phyloP scores from a whole-genome alignment of 1,140 invertebrate genomes.

The Neuroterus valhalla region DNA sequence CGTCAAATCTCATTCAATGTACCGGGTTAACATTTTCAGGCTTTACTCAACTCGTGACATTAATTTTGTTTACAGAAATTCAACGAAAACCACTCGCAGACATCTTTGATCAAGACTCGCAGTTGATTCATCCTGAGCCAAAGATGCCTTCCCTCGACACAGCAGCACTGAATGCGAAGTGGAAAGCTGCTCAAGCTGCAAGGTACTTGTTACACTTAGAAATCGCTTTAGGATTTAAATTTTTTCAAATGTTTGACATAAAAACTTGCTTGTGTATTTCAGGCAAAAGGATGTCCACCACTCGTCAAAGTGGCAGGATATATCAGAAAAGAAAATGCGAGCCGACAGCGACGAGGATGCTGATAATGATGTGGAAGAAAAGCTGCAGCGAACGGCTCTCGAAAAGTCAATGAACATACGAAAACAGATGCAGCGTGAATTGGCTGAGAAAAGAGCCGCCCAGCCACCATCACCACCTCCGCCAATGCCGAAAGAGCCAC shows the following conservation, averaged over 20 bases:
- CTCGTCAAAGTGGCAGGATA: slow-evolving; percentile 69
- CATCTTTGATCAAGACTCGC: slow-evolving; percentile 72
- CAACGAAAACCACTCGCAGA: slow-evolving; percentile 71
- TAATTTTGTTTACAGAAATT: slow-evolving; percentile 62
- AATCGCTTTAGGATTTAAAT: neutral
- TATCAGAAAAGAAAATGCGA: slow-evolving; percentile 60
- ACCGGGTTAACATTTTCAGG: too few relatives aligned
- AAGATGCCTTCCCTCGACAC: slow-evolving; percentile 70
- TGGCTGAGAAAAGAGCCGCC: slow-evolving; percentile 67
- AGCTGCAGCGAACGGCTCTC: slow-evolving; percentile 64
- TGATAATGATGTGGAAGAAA: slow-evolving; percentile 68
- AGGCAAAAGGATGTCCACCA: slow-evolving; percentile 63
- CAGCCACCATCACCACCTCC: slow-evolving; percentile 71
- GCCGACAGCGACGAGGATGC: slow-evolving; percentile 54
- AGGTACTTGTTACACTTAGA: slow-evolving; percentile 51
- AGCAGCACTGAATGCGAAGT: slow-evolving; percentile 69
- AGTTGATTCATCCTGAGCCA: slow-evolving; percentile 69
- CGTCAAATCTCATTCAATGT: too few relatives aligned
- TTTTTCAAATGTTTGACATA: slow-evolving; percentile 35
- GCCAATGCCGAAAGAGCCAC: slow-evolving; percentile 70
- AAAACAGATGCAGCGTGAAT: slow-evolving; percentile 71
- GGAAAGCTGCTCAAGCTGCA: slow-evolving; percentile 69
- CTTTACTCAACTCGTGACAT: too few relatives aligned
- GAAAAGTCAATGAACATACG: slow-evolving; percentile 71
- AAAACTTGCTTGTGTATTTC: slow-evolving; percentile 7